Evolutionary conservation across 1,140 invertebrate species (phyloP).

Genomic region (Philotrypesis tridentata): DNA sequence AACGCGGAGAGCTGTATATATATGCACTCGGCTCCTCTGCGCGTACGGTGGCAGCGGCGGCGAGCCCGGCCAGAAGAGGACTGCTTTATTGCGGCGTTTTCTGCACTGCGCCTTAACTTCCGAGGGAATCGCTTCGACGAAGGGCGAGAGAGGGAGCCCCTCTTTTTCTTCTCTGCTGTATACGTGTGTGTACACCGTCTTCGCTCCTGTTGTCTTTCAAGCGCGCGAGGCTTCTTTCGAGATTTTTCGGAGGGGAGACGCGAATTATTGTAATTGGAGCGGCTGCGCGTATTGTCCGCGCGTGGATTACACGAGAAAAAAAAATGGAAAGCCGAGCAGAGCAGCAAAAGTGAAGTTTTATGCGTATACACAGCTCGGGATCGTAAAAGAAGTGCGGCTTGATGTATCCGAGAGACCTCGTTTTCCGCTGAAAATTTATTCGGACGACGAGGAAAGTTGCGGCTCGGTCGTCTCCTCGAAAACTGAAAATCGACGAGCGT

Average conservation of each 20-base stretch:
- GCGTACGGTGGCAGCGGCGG: background rate
- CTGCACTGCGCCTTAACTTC: background rate
- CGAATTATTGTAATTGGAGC: background rate
- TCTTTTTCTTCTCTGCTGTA: background rate
- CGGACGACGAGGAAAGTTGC: background rate
- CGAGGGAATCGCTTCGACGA: background rate
- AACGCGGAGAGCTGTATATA: constrained; percentile 25
- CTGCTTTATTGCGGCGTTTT: background rate
- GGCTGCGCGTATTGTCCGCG: no score
- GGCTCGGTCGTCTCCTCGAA: background rate
- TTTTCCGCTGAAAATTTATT: background rate
- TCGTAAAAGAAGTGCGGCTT: background rate
- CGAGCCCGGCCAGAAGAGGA: background rate
- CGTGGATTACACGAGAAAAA: no score
- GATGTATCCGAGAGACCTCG: background rate
- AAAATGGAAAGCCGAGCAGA: background rate
- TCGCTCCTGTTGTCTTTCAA: background rate
- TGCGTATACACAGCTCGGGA: no score
- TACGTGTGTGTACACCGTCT: background rate
- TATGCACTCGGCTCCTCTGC: no score
- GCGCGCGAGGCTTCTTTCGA: no score
- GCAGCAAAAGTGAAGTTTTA: background rate
- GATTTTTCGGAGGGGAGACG: background rate
- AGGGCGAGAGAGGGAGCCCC: background rate
- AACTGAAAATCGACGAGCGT: background rate